These are phyloP conservation scores for Pteria penguin DNA, from an alignment of 2,888 invertebrate species.

Conservation along the genomic window DNA sequence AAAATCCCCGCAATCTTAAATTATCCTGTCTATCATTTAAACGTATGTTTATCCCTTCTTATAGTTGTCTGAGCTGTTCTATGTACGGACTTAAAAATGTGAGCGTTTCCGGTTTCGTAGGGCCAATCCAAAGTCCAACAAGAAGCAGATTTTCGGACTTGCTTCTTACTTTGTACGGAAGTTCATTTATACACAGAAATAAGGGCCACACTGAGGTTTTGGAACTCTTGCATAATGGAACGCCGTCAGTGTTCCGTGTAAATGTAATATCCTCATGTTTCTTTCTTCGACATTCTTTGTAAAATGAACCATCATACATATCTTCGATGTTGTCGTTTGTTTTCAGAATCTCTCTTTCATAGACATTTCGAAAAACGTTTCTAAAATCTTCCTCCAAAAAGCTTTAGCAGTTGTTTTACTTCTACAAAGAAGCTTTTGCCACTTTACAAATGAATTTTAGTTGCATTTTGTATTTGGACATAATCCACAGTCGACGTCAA, in stretches of 20 bases:
- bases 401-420: constrained; percentile 24
- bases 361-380: background rate
- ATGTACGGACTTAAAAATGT: constrained; percentile 15
- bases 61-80: background rate
- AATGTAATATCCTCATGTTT: constrained; percentile 11
- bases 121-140: constrained; percentile 22
- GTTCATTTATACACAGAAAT: constrained; percentile 19
- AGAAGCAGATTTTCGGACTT: constrained; percentile 17
- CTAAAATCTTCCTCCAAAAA: constrained; percentile 12
- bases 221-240: constrained; percentile 34
- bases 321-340: background rate
- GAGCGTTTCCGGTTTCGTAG: constrained; percentile 17
- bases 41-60: background rate
- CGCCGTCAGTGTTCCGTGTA: constrained; percentile 35
- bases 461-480: constrained; percentile 28
- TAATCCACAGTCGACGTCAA: background rate
- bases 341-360: background rate
- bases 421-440: constrained; percentile 31
- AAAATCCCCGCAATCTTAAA: background rate
- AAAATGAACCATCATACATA: constrained; percentile 23
- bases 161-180: constrained; percentile 21
- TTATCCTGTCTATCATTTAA: background rate
- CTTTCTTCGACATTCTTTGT: background rate
- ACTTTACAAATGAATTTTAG: background rate
- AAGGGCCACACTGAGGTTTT: constrained; percentile 33